Percentiles rank a stretch among this genome's conserved stretches.
Evolutionary conservation across 2,113 vertebrate genomes (phyloP).

Genomic region (Carettochelys insculpta): DNA sequence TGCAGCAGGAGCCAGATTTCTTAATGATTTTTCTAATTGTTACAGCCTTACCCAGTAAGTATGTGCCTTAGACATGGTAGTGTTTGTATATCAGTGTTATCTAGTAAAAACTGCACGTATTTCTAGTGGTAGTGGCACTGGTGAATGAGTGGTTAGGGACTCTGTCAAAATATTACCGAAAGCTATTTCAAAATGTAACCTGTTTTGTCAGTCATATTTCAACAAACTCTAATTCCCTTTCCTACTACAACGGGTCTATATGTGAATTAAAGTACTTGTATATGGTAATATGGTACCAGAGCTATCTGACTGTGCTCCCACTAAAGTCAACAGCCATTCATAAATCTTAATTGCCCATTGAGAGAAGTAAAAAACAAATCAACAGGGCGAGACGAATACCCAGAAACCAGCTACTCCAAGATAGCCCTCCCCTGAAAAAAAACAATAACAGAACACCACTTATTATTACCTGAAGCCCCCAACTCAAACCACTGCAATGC

Average conservation of each 20-base stretch:
- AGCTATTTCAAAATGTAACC: background rate
- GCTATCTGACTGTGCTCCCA: background rate
- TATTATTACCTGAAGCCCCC: too few relatives aligned
- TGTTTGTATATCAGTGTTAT: conserved; percentile 29
- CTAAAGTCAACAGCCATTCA: too few relatives aligned
- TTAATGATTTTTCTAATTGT: conserved; percentile 57
- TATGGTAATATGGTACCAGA: accelerated
- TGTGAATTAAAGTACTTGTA: background rate
- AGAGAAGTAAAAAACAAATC: too few relatives aligned
- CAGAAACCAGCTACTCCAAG: too few relatives aligned
- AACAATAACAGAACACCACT: too few relatives aligned
- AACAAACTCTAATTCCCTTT: background rate
- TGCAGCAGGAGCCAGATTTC: conserved; percentile 54
- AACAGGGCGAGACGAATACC: too few relatives aligned
- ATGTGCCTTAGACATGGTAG: background rate
- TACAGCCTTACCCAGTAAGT: conserved; percentile 38
- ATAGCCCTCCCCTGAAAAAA: too few relatives aligned
- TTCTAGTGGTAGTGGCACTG: background rate
- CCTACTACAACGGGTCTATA: background rate
- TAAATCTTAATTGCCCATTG: too few relatives aligned
- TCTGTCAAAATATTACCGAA: background rate
- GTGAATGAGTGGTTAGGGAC: background rate
- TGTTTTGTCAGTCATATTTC: accelerated
- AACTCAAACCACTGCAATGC: too few relatives aligned
- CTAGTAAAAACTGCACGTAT: background rate